These are phyloP conservation scores for Laticauda laticaudata DNA, from an alignment of 2,113 vertebrate genomes.

Conservation along the genomic window DNA sequence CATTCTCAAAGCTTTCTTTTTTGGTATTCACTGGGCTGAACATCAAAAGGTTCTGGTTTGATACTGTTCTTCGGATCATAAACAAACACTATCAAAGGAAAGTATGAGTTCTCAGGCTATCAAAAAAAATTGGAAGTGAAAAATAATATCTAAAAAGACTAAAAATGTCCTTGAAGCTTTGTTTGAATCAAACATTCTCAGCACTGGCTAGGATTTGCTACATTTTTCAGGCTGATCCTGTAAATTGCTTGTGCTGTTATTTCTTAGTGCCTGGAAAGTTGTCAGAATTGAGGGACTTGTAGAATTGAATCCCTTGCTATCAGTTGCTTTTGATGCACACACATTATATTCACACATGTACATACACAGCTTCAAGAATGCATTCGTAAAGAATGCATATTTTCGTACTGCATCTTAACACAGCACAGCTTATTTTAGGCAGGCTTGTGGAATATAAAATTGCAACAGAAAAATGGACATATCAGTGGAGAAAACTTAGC, in stretches of 20 bases:
- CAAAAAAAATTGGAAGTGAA: conserved; percentile 23
- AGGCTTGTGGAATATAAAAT: not conserved
- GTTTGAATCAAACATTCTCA: conserved; percentile 21
- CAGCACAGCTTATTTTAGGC: not conserved
- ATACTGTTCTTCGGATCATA: not conserved
- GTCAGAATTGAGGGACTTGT: not conserved
- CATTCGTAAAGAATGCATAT: not conserved
- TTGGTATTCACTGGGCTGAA: not conserved
- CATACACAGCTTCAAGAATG: not conserved
- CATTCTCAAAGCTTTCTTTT: not conserved
- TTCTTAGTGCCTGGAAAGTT: not conserved
- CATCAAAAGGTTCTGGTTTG: not conserved
- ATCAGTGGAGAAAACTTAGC: not conserved
- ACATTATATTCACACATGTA: not conserved
- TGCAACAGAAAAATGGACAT: not conserved
- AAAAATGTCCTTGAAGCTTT: conserved; percentile 17
- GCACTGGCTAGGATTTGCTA: not conserved
- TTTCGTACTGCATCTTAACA: not conserved
- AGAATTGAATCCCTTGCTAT: not conserved
- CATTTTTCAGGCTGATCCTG: not conserved
- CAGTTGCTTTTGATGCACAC: not conserved
- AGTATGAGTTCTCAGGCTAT: conserved; percentile 10
- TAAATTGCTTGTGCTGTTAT: not conserved
- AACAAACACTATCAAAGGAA: not conserved
- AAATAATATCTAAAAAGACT: conserved; percentile 12